Base-by-base conservation (phyloP, 2,797 vertebrate genomes). In the Falco cherrug region DNA sequence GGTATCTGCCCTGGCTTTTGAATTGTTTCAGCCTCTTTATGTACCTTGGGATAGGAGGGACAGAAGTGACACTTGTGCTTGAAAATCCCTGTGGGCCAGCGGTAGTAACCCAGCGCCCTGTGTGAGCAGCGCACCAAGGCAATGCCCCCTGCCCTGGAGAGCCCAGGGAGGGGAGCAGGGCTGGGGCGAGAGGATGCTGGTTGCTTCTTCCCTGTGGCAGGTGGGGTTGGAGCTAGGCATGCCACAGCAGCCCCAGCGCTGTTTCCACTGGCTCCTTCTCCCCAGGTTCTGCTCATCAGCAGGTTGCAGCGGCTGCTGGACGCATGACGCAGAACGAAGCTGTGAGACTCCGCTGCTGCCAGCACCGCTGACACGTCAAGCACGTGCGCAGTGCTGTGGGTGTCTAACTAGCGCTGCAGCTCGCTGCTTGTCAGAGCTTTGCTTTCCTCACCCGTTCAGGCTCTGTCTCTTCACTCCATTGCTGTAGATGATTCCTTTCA, bases 301-400 rank as follows among this genome's bases (percentile, higher is more conserved):
- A 47, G 50, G 45, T 87, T 51, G 31, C 45, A 57, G 77, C 43
- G 16, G 7, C 60, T 41, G 39, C 84, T 73, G 79, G 41, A 25
- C 3, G 4, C 43, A 22, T 18, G 29, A 54, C 1, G 3, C 47
- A 39, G 67, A 24, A 1, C 25, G 39, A 39, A 33, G 47, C 45
- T 2, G 2, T 1, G 3, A 65, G 61, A 43, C 9, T 28, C 53
- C 11, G 7, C 12, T 0, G 1, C 48, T 82, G 60, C 53, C 35
- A n/a, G 18, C 1, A 3, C 53, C 15, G 4, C 37, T 22, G 28
- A 24, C 47, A 20, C 1, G 0, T 5, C 51, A 59, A 29, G 28
- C 8, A 26, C 0, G 0, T 20, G 33, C 4, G 1, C 20, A 77
- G 37, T 24, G 54, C 82, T 56, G 24, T 1, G 2, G 11, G 70